Evolutionary conservation across 2,888 invertebrate species (phyloP).

Genomic region (Melanostoma scalare): DNA sequence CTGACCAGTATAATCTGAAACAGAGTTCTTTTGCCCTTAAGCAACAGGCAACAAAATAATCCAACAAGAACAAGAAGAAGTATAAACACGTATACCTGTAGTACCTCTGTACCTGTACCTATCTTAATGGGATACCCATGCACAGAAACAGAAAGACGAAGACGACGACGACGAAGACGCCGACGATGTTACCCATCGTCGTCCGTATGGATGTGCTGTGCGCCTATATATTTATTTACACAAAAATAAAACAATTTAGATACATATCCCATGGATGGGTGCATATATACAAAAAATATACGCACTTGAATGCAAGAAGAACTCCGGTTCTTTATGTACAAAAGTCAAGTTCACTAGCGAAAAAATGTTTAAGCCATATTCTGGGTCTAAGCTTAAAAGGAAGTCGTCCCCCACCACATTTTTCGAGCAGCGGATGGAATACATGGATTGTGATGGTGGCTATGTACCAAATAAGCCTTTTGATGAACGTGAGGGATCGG

Average conservation of each 20-base stretch:
- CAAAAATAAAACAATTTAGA: conserved; percentile 1
- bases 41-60: conserved; percentile 58
- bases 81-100: conserved; percentile 38
- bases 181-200: no score
- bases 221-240: conserved; percentile 27
- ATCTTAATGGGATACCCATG: conserved; percentile 30
- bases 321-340: conserved; percentile 37
- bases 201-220: no score
- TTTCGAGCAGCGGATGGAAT: conserved; percentile 19
- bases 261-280: not conserved
- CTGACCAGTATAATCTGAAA: conserved; percentile 65
- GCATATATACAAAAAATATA: conserved; percentile 6
- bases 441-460: conserved; percentile 15
- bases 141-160: conserved; percentile 1
- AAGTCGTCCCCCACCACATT: conserved; percentile 57
- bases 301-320: conserved; percentile 25
- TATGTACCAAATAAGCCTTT: conserved; percentile 54
- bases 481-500: conserved; percentile 66
- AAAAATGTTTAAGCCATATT: conserved; percentile 63
- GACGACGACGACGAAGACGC: no score
- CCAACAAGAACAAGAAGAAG: conserved; percentile 41
- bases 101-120: conserved; percentile 34
- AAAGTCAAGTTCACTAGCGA: conserved; percentile 65
- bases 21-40: conserved; percentile 70
- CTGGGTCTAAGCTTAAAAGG: conserved; percentile 59